A percentile compares a stretch with the other conserved stretches of the same genome.
Conservation (phyloP, 1,140 invertebrate species). For the Probaryconus sp. region DNA sequence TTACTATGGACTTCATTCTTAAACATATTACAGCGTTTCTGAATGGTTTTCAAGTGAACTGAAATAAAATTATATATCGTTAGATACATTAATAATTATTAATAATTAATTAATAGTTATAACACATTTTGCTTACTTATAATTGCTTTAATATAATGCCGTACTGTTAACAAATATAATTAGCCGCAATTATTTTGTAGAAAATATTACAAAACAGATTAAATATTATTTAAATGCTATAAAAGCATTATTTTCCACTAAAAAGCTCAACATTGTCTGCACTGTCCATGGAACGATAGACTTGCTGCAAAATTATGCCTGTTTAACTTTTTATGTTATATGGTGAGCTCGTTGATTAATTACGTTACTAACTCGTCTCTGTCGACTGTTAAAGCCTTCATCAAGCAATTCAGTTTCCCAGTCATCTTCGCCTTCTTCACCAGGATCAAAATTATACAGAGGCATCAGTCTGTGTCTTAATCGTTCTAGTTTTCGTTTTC, state of each 20-base stretch:
- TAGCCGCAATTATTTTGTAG: conserved; percentile 28
- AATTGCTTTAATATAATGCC: conserved; percentile 11
- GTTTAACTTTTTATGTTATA: conserved; percentile 59
- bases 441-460: conserved; percentile 83
- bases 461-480: conserved; percentile 82
- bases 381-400: conserved; percentile 71
- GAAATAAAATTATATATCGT: no score
- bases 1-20: no score
- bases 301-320: conserved; percentile 72
- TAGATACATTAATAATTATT: no score
- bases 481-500: conserved; percentile 79
- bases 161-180: conserved; percentile 32
- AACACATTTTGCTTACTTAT: conserved; percentile 52
- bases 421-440: conserved; percentile 80
- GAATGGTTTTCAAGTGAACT: no score
- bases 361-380: conserved; percentile 73
- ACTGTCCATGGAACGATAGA: conserved; percentile 75
- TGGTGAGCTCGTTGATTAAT: conserved; percentile 57
- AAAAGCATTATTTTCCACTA: conserved; percentile 51
- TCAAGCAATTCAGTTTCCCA: conserved; percentile 82
- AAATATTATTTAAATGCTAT: conserved; percentile 32
- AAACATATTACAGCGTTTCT: no score
- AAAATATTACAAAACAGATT: conserved; percentile 50
- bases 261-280: conserved; percentile 75
- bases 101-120: no score